These are phyloP conservation scores for Cremastinae sp. DNA, from an alignment of 2,888 invertebrate genomes.

Conservation along the genomic window DNA sequence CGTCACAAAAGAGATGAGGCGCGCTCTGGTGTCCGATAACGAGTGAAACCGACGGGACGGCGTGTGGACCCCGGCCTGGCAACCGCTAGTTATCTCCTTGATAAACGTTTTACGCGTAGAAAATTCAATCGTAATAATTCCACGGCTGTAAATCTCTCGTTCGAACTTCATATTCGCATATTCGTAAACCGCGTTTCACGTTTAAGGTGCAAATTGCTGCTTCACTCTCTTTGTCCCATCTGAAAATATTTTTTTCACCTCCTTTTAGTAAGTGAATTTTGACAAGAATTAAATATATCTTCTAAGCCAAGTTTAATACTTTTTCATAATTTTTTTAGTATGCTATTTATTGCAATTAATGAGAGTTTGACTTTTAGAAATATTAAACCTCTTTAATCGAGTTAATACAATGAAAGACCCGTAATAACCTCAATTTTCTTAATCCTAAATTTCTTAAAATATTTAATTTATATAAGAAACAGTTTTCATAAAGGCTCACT, in stretches of 20 bases:
- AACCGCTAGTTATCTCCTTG: constrained; percentile 60
- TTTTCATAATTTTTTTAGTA: too few relatives aligned
- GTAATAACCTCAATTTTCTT: too few relatives aligned
- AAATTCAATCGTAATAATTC: constrained; percentile 63
- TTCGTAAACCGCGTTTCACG: background rate
- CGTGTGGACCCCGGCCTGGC: constrained; percentile 43
- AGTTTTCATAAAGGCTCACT: too few relatives aligned
- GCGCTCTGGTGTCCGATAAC: constrained; percentile 48
- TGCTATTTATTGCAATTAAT: too few relatives aligned
- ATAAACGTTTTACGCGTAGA: constrained; percentile 59
- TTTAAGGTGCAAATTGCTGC: constrained; percentile 48
- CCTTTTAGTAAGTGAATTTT: background rate
- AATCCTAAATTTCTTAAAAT: too few relatives aligned
- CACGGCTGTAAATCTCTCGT: constrained; percentile 49
- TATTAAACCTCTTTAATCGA: too few relatives aligned
- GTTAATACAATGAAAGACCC: too few relatives aligned
- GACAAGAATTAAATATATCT: constrained; percentile 1
- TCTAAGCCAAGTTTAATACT: too few relatives aligned
- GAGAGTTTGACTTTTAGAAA: too few relatives aligned
- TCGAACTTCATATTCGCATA: constrained; percentile 3
- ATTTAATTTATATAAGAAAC: too few relatives aligned
- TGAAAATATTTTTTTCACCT: constrained; percentile 32
- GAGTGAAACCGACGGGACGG: constrained; percentile 52
- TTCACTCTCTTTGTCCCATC: constrained; percentile 15
- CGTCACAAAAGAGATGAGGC: constrained; percentile 55